Base-by-base conservation (phyloP, 2,113 vertebrate species). In the Corydoras maculifer region DNA sequence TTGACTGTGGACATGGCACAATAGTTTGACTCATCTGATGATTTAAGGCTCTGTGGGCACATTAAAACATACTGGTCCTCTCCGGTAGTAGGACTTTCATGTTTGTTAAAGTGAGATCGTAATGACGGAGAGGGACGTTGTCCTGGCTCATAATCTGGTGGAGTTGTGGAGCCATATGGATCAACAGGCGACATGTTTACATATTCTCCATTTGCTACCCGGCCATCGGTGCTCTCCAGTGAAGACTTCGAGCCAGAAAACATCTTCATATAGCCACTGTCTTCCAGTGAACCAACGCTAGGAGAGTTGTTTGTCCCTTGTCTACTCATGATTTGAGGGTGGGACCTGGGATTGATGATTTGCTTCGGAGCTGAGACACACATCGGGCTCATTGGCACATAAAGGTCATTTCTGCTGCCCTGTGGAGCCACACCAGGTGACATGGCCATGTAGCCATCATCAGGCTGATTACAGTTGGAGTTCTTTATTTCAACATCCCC, bases 321-420 rank as follows among this genome's bases (percentile, higher is more conserved):
- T 74, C 74, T 84, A 53, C 65, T 84, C 83, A 0, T 69, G 78
- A 6, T 82, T 77, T 0, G 88, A 84, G 43, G 86, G 50, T 87
- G 88, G 0, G 81, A 84, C 2, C 91, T 87, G 0, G 95, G 93
- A 68, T 94, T 94, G 77, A 98, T 80, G 57, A 98, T 98, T 81
- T 95, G 94, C 73, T 97, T 92, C 2, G 96, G 95, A 12, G 94
- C 93, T 0, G 96, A 99, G 35, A 98, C 92, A 49, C 94, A 94
- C 81, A 94, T 95, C 70, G 95, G 94, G 80, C 94, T 97, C 95
- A 99, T 98, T 58, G 94, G 93, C 92, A 98, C 89, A 79, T 97
- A 98, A 73, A 88, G 87, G 3, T 91, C 90, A 1, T 79, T 80
- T 53, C 82, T 86, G 76, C 84, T 79, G 30, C 85, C 30, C 4